Conservation (phyloP, 2,888 invertebrate genomes). For the Phengaris arion region DNA sequence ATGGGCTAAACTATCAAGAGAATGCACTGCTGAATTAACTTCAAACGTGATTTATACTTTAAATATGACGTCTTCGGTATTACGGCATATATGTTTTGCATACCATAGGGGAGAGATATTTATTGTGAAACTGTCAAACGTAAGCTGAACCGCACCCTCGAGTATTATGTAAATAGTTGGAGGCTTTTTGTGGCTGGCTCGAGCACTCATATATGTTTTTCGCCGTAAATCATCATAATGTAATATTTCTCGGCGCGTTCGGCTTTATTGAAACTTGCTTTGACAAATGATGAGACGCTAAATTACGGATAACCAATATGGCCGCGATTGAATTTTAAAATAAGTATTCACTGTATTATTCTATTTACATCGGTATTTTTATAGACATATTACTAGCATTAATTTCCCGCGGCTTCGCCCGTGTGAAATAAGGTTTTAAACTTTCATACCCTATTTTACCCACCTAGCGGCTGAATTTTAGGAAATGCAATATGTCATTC, state of each 20-base stretch:
- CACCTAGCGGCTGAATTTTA: too few relatives aligned
- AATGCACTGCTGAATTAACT: constrained; percentile 70
- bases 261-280: constrained; percentile 66
- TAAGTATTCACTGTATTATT: neutral
- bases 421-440: too few relatives aligned
- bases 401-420: too few relatives aligned
- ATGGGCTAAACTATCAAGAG: constrained; percentile 44
- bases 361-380: too few relatives aligned
- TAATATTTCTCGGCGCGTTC: constrained; percentile 60
- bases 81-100: constrained; percentile 72
- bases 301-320: constrained; percentile 34
- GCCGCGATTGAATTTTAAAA: neutral
- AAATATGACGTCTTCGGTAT: constrained; percentile 59
- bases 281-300: constrained; percentile 67
- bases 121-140: constrained; percentile 47
- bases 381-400: too few relatives aligned
- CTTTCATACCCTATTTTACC: too few relatives aligned
- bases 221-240: constrained; percentile 75
- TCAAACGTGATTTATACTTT: constrained; percentile 72
- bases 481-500: too few relatives aligned
- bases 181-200: constrained; percentile 31
- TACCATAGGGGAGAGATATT: constrained; percentile 67
- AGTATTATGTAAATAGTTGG: constrained; percentile 7
- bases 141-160: constrained; percentile 14
- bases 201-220: constrained; percentile 54